These are phyloP conservation scores for Phyllostomus hastatus DNA, from an alignment of 2,113 vertebrate genomes.

Conservation along the genomic window DNA sequence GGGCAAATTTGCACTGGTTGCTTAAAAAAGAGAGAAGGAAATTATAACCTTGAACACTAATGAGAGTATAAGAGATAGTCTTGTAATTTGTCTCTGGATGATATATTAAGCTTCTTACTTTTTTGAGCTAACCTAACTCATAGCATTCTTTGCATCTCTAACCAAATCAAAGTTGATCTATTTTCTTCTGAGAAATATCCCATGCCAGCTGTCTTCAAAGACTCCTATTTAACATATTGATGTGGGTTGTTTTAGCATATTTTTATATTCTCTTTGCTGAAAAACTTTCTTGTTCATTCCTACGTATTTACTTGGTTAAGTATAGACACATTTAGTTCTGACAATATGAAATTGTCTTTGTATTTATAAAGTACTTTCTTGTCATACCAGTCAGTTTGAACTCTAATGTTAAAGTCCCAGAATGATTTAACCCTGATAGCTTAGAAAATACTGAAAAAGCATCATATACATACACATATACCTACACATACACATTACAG, in stretches of 20 bases:
- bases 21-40: not conserved
- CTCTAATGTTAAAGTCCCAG: not conserved
- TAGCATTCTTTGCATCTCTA: not conserved
- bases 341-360: not conserved
- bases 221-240: not conserved
- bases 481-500: not conserved
- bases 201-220: not conserved
- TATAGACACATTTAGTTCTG: not conserved
- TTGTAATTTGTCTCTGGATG: not conserved
- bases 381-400: not conserved
- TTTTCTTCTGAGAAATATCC: not conserved
- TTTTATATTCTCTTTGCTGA: not conserved
- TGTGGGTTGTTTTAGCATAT: not conserved
- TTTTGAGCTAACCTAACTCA: not conserved
- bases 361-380: conserved; percentile 12
- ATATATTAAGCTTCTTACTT: not conserved
- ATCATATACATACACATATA: not conserved
- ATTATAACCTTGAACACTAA: not conserved
- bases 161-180: not conserved
- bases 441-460: not conserved
- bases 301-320: not conserved
- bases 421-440: not conserved
- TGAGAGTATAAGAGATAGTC: not conserved
- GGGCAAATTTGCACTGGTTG: not conserved
- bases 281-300: not conserved